phyloP scores from a whole-genome alignment of 1,140 invertebrate species.

The Cydia fagiglandana region DNA sequence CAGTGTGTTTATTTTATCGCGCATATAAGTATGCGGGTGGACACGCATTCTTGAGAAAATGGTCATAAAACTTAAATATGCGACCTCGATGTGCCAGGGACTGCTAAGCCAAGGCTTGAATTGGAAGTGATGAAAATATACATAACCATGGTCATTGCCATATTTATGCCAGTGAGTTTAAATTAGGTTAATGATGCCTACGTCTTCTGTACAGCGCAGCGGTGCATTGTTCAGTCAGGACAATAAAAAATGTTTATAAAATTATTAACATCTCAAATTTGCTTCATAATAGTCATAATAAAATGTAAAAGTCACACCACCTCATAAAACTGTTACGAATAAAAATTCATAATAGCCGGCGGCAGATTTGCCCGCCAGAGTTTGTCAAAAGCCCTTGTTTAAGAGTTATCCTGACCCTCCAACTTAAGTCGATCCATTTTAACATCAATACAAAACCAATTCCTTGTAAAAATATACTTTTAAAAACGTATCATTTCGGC shows the following conservation, averaged over 20 bases:
- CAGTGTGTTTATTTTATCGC: constrained; percentile 73
- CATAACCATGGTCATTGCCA: too few relatives aligned
- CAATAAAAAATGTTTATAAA: neutral
- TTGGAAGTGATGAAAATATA: neutral
- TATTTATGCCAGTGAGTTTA: too few relatives aligned
- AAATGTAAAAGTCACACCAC: constrained; percentile 21
- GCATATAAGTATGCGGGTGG: constrained; percentile 69
- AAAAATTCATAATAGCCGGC: constrained; percentile 27
- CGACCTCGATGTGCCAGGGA: constrained; percentile 33
- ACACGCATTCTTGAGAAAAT: constrained; percentile 68
- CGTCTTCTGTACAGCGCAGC: neutral
- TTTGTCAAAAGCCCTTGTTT: constrained; percentile 62
- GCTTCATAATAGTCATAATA: neutral
- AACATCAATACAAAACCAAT: neutral
- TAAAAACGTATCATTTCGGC: neutral
- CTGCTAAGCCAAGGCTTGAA: neutral
- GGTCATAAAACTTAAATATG: constrained; percentile 55
- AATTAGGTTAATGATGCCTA: too few relatives aligned
- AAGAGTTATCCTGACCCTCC: constrained; percentile 52
- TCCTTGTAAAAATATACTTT: neutral
- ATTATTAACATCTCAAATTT: neutral
- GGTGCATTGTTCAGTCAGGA: neutral
- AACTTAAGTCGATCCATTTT: constrained; percentile 44
- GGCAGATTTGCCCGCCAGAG: constrained; percentile 38
- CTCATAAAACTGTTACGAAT: constrained; percentile 21